Percentiles rank a stretch among this genome's conserved stretches.
Conservation (phyloP, 2,113 vertebrate genomes). For the Aleadryas rufinucha region DNA sequence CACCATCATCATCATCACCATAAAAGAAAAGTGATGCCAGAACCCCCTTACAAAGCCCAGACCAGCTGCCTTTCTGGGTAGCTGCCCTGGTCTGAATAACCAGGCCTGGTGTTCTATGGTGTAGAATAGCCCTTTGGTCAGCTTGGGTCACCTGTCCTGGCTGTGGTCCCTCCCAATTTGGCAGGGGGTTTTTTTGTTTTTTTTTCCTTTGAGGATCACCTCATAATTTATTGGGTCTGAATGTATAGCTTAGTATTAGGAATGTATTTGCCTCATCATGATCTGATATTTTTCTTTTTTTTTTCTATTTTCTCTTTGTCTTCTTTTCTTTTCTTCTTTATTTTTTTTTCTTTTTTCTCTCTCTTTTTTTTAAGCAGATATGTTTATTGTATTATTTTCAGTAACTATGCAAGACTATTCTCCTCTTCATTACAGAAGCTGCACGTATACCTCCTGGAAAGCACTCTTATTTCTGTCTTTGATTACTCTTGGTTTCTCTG, state of each 20-base stretch:
- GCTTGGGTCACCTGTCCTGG: neutral
- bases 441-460: neutral
- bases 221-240: neutral
- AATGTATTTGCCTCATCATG: neutral
- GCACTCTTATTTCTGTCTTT: neutral
- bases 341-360: too few relatives aligned
- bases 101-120: neutral
- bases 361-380: neutral
- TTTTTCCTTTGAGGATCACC: neutral
- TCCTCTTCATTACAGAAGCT: neutral
- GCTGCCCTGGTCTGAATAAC: neutral
- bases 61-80: neutral
- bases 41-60: neutral
- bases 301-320: neutral
- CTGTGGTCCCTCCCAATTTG: neutral
- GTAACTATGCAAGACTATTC: neutral
- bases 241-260: neutral
- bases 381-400: neutral
- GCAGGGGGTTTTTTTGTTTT: fast-evolving
- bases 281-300: neutral
- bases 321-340: too few relatives aligned
- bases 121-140: neutral
- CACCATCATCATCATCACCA: neutral
- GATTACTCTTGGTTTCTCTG: neutral
- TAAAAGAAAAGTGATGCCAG: neutral